phyloP scores from a whole-genome alignment of 2,797 vertebrate genomes.

The Micromesistius poutassou region DNA sequence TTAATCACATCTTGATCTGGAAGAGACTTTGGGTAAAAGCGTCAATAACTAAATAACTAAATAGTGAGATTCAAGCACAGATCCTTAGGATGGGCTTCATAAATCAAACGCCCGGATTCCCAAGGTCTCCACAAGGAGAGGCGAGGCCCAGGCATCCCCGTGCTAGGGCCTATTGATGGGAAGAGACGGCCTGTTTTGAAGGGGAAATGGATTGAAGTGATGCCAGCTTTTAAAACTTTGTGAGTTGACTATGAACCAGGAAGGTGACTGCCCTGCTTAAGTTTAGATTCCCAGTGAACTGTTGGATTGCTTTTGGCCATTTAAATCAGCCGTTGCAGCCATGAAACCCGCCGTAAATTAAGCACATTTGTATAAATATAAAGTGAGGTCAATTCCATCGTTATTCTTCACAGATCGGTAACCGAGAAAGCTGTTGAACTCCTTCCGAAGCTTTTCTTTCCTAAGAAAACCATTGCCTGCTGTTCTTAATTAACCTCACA shows the following conservation, averaged over 20 bases:
- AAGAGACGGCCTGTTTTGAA: neutral
- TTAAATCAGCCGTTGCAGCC: neutral
- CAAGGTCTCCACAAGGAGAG: neutral
- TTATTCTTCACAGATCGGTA: neutral
- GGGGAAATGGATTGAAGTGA: neutral
- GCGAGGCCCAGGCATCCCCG: neutral
- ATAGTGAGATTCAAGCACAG: neutral
- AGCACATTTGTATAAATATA: neutral
- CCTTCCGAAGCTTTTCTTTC: neutral
- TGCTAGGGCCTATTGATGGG: neutral
- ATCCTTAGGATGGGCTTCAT: neutral
- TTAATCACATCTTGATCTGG: neutral
- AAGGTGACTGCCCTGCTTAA: neutral
- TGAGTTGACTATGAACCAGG: neutral
- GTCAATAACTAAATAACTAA: neutral
- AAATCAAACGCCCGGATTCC: neutral
- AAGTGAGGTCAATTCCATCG: neutral
- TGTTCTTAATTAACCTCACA: neutral
- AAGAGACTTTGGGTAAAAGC: neutral
- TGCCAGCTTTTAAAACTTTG: neutral
- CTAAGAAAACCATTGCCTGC: neutral
- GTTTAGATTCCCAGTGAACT: neutral
- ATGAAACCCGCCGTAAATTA: neutral
- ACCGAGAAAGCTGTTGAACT: neutral
- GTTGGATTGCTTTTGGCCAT: conserved; percentile 1